Evolutionary conservation across 1,140 invertebrate species (phyloP).

Genomic region (Teleopsis dalmanni): DNA sequence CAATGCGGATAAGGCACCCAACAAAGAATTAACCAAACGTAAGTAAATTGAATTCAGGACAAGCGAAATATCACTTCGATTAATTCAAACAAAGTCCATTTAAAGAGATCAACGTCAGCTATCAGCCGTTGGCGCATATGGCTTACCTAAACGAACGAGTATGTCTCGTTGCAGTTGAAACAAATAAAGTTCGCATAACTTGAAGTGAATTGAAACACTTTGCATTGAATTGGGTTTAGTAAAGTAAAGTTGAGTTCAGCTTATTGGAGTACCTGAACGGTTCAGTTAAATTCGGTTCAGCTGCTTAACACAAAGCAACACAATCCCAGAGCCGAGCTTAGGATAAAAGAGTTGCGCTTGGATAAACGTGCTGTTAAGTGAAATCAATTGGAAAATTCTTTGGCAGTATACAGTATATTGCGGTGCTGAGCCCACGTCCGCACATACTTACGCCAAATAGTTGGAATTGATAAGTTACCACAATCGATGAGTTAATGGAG

Average conservation of each 20-base stretch:
- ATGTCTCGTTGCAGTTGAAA: background rate
- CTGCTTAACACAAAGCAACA: background rate
- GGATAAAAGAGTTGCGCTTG: background rate
- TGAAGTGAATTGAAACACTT: background rate
- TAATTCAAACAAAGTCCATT: constrained; percentile 20
- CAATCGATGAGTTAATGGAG: constrained; percentile 10
- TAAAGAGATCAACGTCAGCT: constrained; percentile 18
- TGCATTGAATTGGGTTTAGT: background rate
- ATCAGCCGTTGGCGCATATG: constrained; percentile 8
- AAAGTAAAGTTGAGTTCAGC: background rate
- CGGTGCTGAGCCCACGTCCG: background rate
- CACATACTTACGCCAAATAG: background rate
- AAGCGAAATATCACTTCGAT: constrained; percentile 20
- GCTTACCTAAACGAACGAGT: background rate
- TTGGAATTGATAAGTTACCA: constrained; percentile 12
- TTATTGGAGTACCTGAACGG: background rate
- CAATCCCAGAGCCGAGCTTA: background rate
- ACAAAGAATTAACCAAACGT: background rate
- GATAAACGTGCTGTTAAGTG: constrained; percentile 2
- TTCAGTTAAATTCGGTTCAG: background rate
- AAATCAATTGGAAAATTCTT: constrained; percentile 13
- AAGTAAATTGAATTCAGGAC: constrained; percentile 17
- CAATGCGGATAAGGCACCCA: no score
- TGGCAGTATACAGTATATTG: background rate
- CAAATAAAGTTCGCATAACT: constrained; percentile 3